These are phyloP conservation scores for Brienomyrus brachyistius DNA, from an alignment of 2,113 vertebrate genomes.

Conservation along the genomic window DNA sequence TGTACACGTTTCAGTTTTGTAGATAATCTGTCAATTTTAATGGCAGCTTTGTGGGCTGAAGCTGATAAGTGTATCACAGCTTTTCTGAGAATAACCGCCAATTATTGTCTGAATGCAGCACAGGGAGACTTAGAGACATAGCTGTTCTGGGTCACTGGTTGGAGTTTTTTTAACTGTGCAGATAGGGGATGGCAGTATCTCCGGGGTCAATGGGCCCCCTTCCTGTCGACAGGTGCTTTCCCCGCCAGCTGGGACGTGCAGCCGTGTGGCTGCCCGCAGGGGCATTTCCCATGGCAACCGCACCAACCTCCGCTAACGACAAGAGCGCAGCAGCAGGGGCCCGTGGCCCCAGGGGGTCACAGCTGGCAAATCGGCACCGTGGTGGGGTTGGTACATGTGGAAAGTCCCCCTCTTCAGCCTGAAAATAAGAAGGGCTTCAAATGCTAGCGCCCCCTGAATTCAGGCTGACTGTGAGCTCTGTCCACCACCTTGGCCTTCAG, in stretches of 20 bases:
- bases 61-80: not conserved
- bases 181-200: not conserved
- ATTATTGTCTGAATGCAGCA: not conserved
- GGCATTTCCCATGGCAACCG: not conserved
- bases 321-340: not conserved
- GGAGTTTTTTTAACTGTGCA: not conserved
- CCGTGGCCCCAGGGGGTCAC: not conserved
- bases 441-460: not conserved
- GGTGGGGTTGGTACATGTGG: not conserved
- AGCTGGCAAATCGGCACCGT: not conserved
- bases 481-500: not conserved
- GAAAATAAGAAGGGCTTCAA: not conserved
- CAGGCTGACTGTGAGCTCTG: not conserved
- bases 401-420: not conserved
- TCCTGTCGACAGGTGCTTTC: not conserved
- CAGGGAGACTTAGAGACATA: not conserved
- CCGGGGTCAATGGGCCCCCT: not conserved
- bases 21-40: not conserved
- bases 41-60: not conserved
- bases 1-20: not conserved
- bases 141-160: not conserved
- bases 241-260: not conserved
- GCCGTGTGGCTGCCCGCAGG: not conserved
- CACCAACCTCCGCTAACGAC: not conserved
- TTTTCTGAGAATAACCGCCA: not conserved